Percentiles rank a stretch among this genome's conserved stretches.
phyloP scores from a whole-genome alignment of 2,113 vertebrate species.

The Bubo scandiacus region DNA sequence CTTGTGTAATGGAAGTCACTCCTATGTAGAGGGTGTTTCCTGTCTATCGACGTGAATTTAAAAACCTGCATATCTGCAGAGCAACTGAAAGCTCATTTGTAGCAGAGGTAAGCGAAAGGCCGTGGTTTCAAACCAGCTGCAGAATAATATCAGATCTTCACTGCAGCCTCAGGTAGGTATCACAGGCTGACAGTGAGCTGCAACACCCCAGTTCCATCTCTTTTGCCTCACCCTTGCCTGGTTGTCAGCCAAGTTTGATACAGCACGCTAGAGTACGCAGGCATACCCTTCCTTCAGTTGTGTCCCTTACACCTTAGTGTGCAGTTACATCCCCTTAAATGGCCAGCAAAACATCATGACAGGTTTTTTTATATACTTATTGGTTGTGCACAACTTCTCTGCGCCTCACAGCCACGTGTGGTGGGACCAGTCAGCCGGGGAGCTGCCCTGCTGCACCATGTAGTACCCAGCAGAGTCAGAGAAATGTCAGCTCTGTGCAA shows the following conservation, averaged over 20 bases:
- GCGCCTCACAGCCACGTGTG: accelerated
- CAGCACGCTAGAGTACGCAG: not conserved
- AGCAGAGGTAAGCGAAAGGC: not conserved
- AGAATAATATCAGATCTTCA: not conserved
- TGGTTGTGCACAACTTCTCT: not conserved
- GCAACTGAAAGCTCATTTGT: not conserved
- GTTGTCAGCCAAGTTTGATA: accelerated
- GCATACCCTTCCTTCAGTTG: too few relatives aligned
- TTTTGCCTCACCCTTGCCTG: not conserved
- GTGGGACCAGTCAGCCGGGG: not conserved
- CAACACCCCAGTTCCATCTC: not conserved
- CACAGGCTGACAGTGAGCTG: not conserved
- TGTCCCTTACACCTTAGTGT: not conserved
- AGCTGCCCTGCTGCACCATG: accelerated
- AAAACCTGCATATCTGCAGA: not conserved
- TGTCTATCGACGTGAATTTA: not conserved
- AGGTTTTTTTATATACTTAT: not conserved
- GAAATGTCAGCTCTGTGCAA: not conserved
- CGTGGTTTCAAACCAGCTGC: not conserved
- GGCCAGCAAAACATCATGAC: not conserved
- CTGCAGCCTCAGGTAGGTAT: not conserved
- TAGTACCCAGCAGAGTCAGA: accelerated
- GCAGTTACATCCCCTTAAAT: not conserved
- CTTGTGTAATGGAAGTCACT: not conserved
- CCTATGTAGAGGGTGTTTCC: not conserved